A percentile compares a stretch with the other conserved stretches of the same genome.
These are phyloP conservation scores for Drosophila bocqueti DNA, from an alignment of 1,140 invertebrate genomes.

Conservation along the genomic window DNA sequence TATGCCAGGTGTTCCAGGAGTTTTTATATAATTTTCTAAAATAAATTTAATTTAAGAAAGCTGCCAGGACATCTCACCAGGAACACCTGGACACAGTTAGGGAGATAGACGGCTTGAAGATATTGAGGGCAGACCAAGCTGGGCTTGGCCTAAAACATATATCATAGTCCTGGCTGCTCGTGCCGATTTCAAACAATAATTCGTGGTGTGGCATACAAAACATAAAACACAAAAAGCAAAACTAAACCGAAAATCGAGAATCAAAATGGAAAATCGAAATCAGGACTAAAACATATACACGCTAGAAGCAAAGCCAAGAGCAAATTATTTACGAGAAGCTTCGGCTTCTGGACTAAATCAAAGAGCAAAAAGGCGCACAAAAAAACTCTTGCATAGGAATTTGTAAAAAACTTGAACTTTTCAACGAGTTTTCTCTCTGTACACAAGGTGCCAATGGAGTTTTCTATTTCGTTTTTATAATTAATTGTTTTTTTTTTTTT, in stretches of 20 bases:
- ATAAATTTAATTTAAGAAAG: neutral
- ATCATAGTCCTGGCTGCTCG: neutral
- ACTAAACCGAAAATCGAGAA: slow-evolving; percentile 10
- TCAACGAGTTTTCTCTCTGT: slow-evolving; percentile 40
- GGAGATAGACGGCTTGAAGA: neutral
- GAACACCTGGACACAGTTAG: neutral
- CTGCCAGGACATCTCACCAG: neutral
- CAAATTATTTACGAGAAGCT: slow-evolving; percentile 46
- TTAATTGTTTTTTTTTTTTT: slow-evolving; percentile 30
- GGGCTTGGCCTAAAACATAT: neutral
- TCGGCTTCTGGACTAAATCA: slow-evolving; percentile 29
- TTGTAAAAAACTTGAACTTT: slow-evolving; percentile 33
- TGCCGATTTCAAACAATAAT: slow-evolving; percentile 56
- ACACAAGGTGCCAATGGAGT: slow-evolving; percentile 72
- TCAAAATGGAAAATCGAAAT: slow-evolving; percentile 39
- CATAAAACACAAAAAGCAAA: slow-evolving; percentile 16
- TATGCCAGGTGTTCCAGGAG: neutral
- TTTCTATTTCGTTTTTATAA: slow-evolving; percentile 41
- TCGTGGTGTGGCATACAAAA: slow-evolving; percentile 67
- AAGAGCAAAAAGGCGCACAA: slow-evolving; percentile 58
- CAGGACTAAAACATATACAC: slow-evolving; percentile 32
- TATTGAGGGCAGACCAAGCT: slow-evolving; percentile 7
- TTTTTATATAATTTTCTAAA: neutral
- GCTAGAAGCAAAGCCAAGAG: slow-evolving; percentile 46
- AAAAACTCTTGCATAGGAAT: slow-evolving; percentile 56